A percentile compares a stretch with the other conserved stretches of the same genome.
Evolutionary conservation across 2,797 vertebrate species (phyloP).

Genomic region (Peromyscus melanophrys): DNA sequence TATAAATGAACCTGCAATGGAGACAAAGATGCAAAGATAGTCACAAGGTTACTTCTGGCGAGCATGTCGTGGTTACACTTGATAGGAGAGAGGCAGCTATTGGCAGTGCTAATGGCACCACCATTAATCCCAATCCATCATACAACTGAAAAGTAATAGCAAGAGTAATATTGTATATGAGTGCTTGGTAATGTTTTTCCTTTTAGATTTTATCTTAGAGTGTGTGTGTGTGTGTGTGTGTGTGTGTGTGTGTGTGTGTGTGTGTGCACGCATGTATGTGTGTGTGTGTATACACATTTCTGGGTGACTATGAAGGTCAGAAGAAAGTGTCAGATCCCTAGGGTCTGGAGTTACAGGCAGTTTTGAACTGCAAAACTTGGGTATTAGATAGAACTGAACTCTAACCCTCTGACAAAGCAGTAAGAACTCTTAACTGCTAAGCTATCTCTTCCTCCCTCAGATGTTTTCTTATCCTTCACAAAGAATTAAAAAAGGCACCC

Average conservation of each 20-base stretch:
- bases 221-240: not conserved
- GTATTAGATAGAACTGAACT: not conserved
- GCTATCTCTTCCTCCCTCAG: not conserved
- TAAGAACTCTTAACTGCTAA: not conserved
- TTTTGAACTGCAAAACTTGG: not conserved
- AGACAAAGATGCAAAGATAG: not conserved
- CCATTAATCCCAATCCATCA: not conserved
- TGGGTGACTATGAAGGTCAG: not conserved
- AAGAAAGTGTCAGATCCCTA: not conserved
- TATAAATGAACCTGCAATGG: not conserved
- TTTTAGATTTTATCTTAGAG: not conserved
- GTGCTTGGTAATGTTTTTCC: not conserved
- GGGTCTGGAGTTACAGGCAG: not conserved
- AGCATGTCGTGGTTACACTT: no score
- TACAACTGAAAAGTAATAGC: not conserved
- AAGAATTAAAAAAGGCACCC: not conserved
- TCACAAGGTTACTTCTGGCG: not conserved
- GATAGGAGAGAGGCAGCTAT: not conserved
- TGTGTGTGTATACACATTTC: not conserved
- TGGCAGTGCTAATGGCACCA: not conserved
- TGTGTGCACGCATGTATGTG: not conserved
- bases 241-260: not conserved
- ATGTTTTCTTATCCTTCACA: conserved; percentile 21
- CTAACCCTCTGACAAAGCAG: not conserved
- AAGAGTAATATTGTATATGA: not conserved